Evolutionary conservation across 2,113 vertebrate genomes (phyloP), one percentile per base, ranked within the genome.

Genomic region (Podilymbus podiceps): DNA sequence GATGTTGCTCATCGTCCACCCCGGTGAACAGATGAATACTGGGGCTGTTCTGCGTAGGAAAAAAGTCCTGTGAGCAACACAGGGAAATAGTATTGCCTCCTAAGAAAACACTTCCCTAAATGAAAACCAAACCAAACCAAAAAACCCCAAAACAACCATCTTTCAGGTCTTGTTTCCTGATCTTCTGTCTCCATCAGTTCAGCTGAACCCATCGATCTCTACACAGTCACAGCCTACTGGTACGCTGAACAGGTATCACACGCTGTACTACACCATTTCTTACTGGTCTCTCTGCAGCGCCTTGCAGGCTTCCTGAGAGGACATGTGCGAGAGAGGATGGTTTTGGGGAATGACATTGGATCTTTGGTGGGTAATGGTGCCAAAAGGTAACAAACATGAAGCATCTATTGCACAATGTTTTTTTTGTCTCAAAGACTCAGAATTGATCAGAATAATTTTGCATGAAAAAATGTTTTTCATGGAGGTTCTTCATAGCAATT

Each of bases 181-280:
- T 19, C 6, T 33, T 46, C 60, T 30, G 11, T 6, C 56, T 71
- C 35, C 28, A 52, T 15, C 27, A 3, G 15, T 71, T 31, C 55
- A 71, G 76, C 15, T 59, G 75, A 64, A 18, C 44, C 38, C 38
- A 38, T 38, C 64, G 42, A 24, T 27, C 79, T 69, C 24, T 40
- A 9, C 20, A 12, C 1, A 84, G 72, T 6, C n/a, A 8, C 20
- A n/a, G 50, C 4, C 3, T 16, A 28, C 22, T 19, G 46, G 59
- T 5, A 19, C 2, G 4, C 40, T 20, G 44, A 55, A 67, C 4
- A 52, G 47, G 0, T 9, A 8, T 0, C 67, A 19, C 30, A 13
- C 31, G 42, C 60, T 23, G 2, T 30, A 7, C 23, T 4, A 42
- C 59, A 8, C 52, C 7, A 5, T 18, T 33, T 35, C 23, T 38